These are phyloP conservation scores for Meteorus sp. DNA, from an alignment of 1,140 invertebrate species.

Conservation along the genomic window DNA sequence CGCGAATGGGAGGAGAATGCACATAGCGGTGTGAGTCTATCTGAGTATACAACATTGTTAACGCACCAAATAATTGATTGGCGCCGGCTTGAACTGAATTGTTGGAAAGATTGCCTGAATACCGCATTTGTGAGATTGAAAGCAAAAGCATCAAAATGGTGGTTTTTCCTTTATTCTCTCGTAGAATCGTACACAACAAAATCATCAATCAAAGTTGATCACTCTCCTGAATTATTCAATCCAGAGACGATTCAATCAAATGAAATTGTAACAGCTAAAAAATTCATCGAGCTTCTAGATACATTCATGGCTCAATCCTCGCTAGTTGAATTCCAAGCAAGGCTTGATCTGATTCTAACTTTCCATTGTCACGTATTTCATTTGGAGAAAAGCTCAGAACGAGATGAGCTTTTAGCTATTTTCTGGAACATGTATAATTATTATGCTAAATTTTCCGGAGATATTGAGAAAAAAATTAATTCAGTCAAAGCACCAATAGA, in stretches of 20 bases:
- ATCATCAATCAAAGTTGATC: too few relatives aligned
- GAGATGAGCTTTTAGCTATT: constrained; percentile 66
- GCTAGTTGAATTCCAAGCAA: constrained; percentile 79
- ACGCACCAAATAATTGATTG: constrained; percentile 85
- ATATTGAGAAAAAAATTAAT: constrained; percentile 68
- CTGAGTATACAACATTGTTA: constrained; percentile 69
- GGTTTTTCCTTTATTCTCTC: constrained; percentile 84
- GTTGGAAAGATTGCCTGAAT: constrained; percentile 81
- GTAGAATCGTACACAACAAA: constrained; percentile 58
- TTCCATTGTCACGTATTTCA: constrained; percentile 76
- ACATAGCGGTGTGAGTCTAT: constrained; percentile 81
- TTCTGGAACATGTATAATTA: constrained; percentile 87
- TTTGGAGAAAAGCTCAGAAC: constrained; percentile 52
- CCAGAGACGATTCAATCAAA: not conserved
- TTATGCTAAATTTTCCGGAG: constrained; percentile 76
- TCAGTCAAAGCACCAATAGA: constrained; percentile 78
- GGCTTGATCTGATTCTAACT: constrained; percentile 76
- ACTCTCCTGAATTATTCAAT: too few relatives aligned
- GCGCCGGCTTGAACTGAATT: constrained; percentile 87
- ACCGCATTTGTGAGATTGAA: constrained; percentile 66
- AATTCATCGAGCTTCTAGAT: constrained; percentile 64
- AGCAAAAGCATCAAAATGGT: constrained; percentile 76
- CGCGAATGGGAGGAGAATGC: constrained; percentile 93
- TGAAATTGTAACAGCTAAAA: constrained; percentile 40
- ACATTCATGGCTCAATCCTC: constrained; percentile 84